Base-by-base conservation (phyloP, 1,140 invertebrate species). In the Bombus waltoni region DNA sequence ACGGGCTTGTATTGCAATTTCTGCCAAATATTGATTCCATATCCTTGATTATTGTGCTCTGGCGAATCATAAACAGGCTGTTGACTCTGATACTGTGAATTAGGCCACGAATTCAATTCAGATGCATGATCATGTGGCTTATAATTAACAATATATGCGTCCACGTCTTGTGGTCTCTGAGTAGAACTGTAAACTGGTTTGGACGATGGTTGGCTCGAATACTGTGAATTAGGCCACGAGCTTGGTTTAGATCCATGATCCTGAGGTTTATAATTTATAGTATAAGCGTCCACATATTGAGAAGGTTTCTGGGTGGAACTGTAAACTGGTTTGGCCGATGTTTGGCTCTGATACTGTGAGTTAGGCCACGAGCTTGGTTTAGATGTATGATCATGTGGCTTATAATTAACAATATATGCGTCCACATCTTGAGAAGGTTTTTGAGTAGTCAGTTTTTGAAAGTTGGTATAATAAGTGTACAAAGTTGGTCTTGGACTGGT, bases 381-480 rank as follows among this genome's bases (percentile, higher is more conserved):
- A 3, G 76, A n/a, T 18, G 13, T 53, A 5, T 83, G 71, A 44
- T 77, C 40, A n/a, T 78, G 53, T 0, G 84, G 15, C 57, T 62
- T 73, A 28, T 91, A 71, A 38, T 85, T 79, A 0, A 66, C 53
- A 28, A 53, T 42, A 25, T 91, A 81, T 44, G n/a, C 57, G 25
- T 90, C 28, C 38, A 78, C 4, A 2, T 86, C 38, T 10, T 74
- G 81, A 32, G 57, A 25, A 42, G 84, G 87, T 9, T 25, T 76
- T 22, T 72, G 44, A 1, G 88, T 87, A 4, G 74, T 70, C 13
- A 15, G 44, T 28, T 40, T 91, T 13, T 73, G 84, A 38, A 81
- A 53, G 15, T 79, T 91, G 2, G 79, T 91, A 6, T 90, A 91
- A n/a, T 91, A 90, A 2, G 87, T 92, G 42, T 92, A 83, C 71